Evolutionary conservation across 1,140 invertebrate species (phyloP), one percentile per base, ranked within the genome.

Genomic region (Vollenhovia emeryi): DNA sequence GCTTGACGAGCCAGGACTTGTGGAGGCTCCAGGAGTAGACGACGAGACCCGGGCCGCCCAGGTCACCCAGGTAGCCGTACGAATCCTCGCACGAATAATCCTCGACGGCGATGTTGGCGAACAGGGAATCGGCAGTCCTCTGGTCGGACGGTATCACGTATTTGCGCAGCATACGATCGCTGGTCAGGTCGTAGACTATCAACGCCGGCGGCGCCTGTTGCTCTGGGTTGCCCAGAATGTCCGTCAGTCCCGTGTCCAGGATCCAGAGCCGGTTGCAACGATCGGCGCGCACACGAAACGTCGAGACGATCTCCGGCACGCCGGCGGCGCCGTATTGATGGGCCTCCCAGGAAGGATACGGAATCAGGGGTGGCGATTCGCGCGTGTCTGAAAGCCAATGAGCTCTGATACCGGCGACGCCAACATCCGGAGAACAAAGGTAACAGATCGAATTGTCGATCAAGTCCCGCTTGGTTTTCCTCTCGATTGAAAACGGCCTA

Each of bases 251-350:
- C 0, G 97, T 97, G 87, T 98, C 97, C 48, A 98, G 90, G 0
- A 97, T 96, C 97, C 97, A 98, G 1, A 98, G 95, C 3, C 97
- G 95, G 33, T 96, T 96, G 91, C 97, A 98, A 21, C 95, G 95
- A 93, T 98, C 97, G 3, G 96, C 97, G 1, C 96, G 93, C 0
- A 97, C 94, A 0, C 97, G 94, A 92, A 97, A 98, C 0, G 97
- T 96, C 0, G 97, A 97, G 0, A 97, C 96, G n/a, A 97, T 96
- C 90, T 97, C 97, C 2, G 96, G 96, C 3, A 94, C 94, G 0
- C 94, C 93, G 36, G 95, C 95, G 0, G 68, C 86, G 3, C 94
- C 93, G 7, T 93, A 92, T 27, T 94, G 93, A 86, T 98, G 97
- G 0, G 96, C 96, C 78, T 96, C 96, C 97, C 97, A 98, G 68